Conservation (phyloP, 1,140 invertebrate genomes). For the Drosophila nebulosa region DNA sequence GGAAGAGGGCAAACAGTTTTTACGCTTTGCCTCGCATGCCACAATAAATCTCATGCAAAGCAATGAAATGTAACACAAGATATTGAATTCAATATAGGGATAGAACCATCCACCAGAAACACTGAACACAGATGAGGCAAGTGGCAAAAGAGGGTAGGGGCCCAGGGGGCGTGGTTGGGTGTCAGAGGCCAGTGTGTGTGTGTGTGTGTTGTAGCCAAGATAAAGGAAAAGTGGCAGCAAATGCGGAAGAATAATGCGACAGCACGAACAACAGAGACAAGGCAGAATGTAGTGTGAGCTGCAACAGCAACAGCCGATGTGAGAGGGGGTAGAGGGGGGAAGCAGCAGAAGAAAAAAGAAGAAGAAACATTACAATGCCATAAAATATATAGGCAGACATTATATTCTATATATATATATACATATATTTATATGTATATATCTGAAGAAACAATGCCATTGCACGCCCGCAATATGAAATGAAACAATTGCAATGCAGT, state of each 20-base stretch:
- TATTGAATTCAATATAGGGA: constrained; percentile 71
- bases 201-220: constrained; percentile 51
- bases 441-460: constrained; percentile 58
- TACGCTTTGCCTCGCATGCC: constrained; percentile 31
- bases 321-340: not conserved
- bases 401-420: not conserved
- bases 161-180: constrained; percentile 1
- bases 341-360: not conserved
- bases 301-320: not conserved
- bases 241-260: constrained; percentile 79
- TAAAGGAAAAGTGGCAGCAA: constrained; percentile 77
- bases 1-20: constrained; percentile 29
- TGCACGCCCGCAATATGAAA: constrained; percentile 59
- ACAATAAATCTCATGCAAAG: constrained; percentile 75
- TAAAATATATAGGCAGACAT: constrained; percentile 54
- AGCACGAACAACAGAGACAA: constrained; percentile 69
- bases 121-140: not conserved
- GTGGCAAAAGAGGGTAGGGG: not conserved
- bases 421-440: not conserved
- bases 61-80: constrained; percentile 80
- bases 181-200: constrained; percentile 16
- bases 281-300: constrained; percentile 10
- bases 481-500: constrained; percentile 72
- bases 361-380: constrained; percentile 55
- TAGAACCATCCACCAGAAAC: not conserved